These are phyloP conservation scores for Pogonophryne albipinna DNA, from an alignment of 2,797 vertebrate species.

Conservation along the genomic window DNA sequence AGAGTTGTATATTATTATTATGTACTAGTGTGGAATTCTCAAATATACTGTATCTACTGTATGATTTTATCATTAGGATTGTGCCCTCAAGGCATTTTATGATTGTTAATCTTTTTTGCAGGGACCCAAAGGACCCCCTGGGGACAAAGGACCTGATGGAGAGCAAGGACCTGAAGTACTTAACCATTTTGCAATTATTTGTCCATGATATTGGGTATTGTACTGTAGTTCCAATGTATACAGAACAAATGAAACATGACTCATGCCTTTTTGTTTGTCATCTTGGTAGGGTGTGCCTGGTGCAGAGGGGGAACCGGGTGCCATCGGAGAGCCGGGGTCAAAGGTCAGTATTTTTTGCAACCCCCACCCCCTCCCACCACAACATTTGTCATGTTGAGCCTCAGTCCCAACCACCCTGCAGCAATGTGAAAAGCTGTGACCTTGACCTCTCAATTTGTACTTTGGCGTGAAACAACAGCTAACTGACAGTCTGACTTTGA, in stretches of 20 bases:
- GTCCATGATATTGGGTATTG: neutral
- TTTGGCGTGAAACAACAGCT: slow-evolving; percentile 14
- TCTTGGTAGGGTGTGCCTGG: slow-evolving; percentile 89
- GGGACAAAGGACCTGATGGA: slow-evolving; percentile 90
- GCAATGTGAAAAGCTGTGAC: slow-evolving; percentile 28
- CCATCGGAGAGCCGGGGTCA: slow-evolving; percentile 89
- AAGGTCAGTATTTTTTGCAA: slow-evolving; percentile 85
- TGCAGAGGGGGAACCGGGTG: slow-evolving; percentile 90
- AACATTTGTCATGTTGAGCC: slow-evolving; percentile 21
- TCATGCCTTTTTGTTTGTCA: neutral
- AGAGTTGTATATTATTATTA: slow-evolving; percentile 21
- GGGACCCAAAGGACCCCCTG: slow-evolving; percentile 91
- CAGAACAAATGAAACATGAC: neutral
- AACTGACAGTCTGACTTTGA: slow-evolving; percentile 5
- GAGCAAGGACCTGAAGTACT: slow-evolving; percentile 92
- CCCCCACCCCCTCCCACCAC: neutral
- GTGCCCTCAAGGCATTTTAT: slow-evolving; percentile 7
- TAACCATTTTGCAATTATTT: neutral
- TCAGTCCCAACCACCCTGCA: neutral
- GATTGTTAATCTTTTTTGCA: slow-evolving; percentile 74
- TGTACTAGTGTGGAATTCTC: slow-evolving; percentile 7
- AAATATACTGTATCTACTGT: neutral
- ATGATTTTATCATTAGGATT: slow-evolving; percentile 3
- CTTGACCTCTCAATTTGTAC: slow-evolving; percentile 18
- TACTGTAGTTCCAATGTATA: neutral